Percentiles rank a stretch among this genome's conserved stretches.
Conservation (phyloP, 2,113 vertebrate species). For the Oreocharis arfaki region DNA sequence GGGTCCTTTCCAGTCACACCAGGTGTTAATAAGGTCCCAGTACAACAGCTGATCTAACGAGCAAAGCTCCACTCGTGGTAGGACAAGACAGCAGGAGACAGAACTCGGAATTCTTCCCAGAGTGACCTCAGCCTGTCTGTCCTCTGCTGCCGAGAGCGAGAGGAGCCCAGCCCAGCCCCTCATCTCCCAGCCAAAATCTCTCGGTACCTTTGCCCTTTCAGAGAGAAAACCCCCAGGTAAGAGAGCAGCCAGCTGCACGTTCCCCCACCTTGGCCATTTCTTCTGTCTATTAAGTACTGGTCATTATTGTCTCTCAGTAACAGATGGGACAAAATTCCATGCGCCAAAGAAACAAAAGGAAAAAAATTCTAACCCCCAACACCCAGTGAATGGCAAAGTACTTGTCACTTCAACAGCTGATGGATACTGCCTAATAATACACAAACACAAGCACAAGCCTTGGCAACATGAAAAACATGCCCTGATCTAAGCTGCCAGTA, state of each 20-base stretch:
- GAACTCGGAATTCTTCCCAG: neutral
- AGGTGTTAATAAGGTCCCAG: neutral
- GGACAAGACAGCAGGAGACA: neutral
- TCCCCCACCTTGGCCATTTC: neutral
- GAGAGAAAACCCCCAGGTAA: neutral
- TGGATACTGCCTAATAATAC: neutral
- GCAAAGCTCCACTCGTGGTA: neutral
- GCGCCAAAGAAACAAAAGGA: neutral
- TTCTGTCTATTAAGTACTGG: too few species aligned
- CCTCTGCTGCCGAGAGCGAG: fast-evolving
- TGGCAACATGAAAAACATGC: neutral
- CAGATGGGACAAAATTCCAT: neutral
- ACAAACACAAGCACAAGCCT: neutral
- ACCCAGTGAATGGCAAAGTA: neutral
- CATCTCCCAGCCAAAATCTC: neutral
- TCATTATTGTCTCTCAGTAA: neutral
- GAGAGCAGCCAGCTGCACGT: neutral
- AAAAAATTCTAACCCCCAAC: neutral
- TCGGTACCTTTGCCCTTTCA: neutral
- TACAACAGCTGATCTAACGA: neutral
- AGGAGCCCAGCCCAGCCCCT: neutral
- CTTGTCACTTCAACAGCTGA: neutral
- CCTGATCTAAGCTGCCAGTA: neutral
- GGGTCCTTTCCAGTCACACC: neutral
- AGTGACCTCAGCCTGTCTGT: fast-evolving